Evolutionary conservation across 2,113 vertebrate species (phyloP), one percentile per base, ranked within the genome.

Genomic region (Boulengerochromis microlepis): DNA sequence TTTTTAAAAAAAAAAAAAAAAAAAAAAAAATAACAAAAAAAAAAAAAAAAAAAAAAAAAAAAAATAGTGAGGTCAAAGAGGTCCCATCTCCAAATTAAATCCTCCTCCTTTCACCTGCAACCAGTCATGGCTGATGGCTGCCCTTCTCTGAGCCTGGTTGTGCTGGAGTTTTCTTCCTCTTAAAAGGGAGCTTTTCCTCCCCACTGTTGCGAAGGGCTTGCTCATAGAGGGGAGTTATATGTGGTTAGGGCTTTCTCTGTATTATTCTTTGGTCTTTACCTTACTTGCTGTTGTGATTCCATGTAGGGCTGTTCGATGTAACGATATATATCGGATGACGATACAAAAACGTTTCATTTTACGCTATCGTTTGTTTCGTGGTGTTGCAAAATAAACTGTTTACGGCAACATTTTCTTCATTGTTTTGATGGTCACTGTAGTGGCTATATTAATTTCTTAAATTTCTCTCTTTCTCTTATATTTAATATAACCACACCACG

Each of bases 311-410:
- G 15, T 59, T 59, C 24, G 3, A 59, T 16, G 5, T 16, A 59
- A 59, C 4, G 3, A 29, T 59, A 59, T 59, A 59, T 59, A 16
- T 5, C 4, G 24, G 8, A 59, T 59, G 56, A 59, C 8, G 4
- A 59, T 59, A 59, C 2, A 59, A 59, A 59, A 59, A 59, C 3
- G 3, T 59, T 59, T 59, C 7, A 59, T 59, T 1, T 29, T 5
- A 9, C 8, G 4, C 24, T 9, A 2, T 29, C 0, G 56, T 3
- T 59, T 59, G 56, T 59, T 59, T 59, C 0, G 1, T 59, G 13
- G 0, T 59, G 13, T 29, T 4, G 4, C 56, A 59, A 59, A 59
- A 29, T 59, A 59, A 57, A 59, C 56, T 29, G 24, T 59, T 29
- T 59, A 29, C 4, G 1, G 13, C 24, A 2, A 59, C 0, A 59